A percentile compares a stretch with the other conserved stretches of the same genome.
Conservation (phyloP, 2,888 invertebrate species). For the Patella pellucida region DNA sequence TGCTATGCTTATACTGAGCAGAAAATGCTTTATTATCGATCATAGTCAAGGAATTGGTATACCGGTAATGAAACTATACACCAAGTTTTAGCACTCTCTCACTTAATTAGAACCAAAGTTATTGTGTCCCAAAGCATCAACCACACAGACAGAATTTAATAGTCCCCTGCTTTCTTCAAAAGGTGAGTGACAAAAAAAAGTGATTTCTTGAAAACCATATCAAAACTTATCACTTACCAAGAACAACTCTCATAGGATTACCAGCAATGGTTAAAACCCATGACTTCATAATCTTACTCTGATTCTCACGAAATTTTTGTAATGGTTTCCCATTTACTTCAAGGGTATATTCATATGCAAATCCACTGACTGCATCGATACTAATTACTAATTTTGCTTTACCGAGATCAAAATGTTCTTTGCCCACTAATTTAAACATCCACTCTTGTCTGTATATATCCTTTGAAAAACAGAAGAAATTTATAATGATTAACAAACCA, state of each 20-base stretch:
- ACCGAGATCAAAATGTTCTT: slow-evolving; percentile 83
- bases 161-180: too few species aligned
- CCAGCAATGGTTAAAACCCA: slow-evolving; percentile 78
- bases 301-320: slow-evolving; percentile 85
- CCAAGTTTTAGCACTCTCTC: too few species aligned
- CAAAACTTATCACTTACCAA: slow-evolving; percentile 75
- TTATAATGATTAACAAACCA: neutral
- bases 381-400: slow-evolving; percentile 73
- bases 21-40: too few species aligned
- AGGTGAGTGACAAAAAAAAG: too few species aligned
- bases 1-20: too few species aligned
- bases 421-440: slow-evolving; percentile 93
- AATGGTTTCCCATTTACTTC: slow-evolving; percentile 86
- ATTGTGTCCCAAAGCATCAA: too few species aligned
- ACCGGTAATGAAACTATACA: too few species aligned
- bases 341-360: slow-evolving; percentile 86
- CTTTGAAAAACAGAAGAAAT: slow-evolving; percentile 71
- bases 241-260: slow-evolving; percentile 76
- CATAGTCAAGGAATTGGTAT: too few species aligned
- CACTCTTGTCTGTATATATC: slow-evolving; percentile 84
- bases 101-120: too few species aligned
- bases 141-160: too few species aligned
- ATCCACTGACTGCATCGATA: slow-evolving; percentile 78
- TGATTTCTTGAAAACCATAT: neutral
- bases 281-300: slow-evolving; percentile 81